Percentiles rank a stretch among this genome's conserved stretches.
Evolutionary conservation across 2,797 vertebrate genomes (phyloP).

Genomic region (Picus viridis): DNA sequence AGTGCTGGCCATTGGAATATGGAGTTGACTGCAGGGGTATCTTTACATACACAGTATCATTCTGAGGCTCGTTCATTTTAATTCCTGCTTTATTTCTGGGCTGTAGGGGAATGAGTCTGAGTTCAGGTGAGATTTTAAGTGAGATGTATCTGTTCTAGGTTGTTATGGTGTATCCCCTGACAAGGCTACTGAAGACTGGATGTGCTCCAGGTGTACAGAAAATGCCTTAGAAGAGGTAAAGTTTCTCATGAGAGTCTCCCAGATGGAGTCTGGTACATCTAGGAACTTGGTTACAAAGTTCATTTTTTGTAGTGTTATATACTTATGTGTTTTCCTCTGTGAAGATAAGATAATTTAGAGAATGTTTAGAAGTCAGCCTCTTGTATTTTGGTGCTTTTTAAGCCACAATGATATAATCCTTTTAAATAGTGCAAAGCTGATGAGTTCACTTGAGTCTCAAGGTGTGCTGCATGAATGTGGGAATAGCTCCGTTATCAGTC

Average conservation of each 20-base stretch:
- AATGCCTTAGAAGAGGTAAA: conserved; percentile 91
- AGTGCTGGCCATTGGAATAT: background rate
- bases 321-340: background rate
- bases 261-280: background rate
- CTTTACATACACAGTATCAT: background rate
- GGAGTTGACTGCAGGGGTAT: background rate
- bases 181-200: conserved; percentile 87
- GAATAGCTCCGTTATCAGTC: background rate
- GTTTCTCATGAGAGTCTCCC: background rate
- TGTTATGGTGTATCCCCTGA: conserved; percentile 92
- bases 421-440: background rate
- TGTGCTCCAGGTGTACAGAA: conserved; percentile 92
- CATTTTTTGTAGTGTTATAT: background rate
- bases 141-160: conserved; percentile 75
- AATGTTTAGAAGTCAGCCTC: background rate
- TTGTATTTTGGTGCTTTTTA: background rate
- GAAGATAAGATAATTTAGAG: background rate
- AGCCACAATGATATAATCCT: background rate
- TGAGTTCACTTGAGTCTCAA: background rate
- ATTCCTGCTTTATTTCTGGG: background rate
- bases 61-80: fast-evolving
- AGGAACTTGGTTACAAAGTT: background rate
- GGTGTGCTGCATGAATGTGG: background rate
- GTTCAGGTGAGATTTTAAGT: background rate
- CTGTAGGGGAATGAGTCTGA: background rate